Evolutionary conservation across 2,113 vertebrate species (phyloP).

Genomic region (Mustelus asterias): DNA sequence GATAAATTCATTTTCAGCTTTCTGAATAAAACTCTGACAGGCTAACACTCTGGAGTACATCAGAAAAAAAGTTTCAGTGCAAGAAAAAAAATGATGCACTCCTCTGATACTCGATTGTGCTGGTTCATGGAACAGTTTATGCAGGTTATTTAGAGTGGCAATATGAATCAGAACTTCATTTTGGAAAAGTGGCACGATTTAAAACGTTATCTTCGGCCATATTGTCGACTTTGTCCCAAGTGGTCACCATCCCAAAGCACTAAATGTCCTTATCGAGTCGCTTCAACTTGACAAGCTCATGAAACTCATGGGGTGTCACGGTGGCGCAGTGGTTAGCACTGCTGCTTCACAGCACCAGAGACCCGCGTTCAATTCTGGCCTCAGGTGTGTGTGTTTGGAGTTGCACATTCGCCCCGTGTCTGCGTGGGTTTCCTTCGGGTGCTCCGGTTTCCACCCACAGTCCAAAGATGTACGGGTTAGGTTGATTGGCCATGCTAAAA

Average conservation of each 20-base stretch:
- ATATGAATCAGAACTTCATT: not conserved
- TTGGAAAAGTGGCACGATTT: not conserved
- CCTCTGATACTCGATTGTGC: not conserved
- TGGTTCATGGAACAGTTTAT: not conserved
- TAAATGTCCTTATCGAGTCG: not conserved
- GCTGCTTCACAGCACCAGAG: no score
- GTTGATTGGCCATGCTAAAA: no score
- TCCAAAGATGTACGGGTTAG: no score
- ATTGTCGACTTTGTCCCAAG: not conserved
- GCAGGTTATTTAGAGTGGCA: not conserved
- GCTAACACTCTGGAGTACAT: not conserved
- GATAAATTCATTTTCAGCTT: not conserved
- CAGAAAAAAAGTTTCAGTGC: not conserved
- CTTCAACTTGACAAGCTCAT: not conserved
- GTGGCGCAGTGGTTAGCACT: no score
- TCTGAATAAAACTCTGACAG: not conserved
- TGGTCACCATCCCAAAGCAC: not conserved
- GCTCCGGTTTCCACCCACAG: no score
- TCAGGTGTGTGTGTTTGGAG: no score
- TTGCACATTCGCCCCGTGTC: no score
- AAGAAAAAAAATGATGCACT: no score
- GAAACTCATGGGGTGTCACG: no score
- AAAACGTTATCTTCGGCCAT: not conserved
- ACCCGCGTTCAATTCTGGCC: no score
- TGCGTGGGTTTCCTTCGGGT: no score